A percentile compares a stretch with the other conserved stretches of the same genome.
Evolutionary conservation across 2,797 vertebrate species (phyloP).

Genomic region (Gobio occitaniae): DNA sequence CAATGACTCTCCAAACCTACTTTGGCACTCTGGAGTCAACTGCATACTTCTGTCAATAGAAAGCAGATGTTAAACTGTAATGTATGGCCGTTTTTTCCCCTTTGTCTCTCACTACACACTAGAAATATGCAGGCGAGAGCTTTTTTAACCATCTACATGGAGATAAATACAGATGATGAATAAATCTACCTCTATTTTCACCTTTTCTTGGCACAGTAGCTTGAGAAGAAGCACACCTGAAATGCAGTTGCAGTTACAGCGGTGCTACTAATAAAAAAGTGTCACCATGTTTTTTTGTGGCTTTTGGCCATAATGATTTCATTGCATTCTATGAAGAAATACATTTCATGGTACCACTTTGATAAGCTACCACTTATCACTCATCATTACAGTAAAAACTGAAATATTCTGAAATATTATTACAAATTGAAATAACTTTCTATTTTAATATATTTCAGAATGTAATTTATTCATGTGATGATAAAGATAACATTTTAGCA

Average conservation of each 20-base stretch:
- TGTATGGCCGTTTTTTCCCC: conserved; percentile 74
- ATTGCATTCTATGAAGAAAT: background rate
- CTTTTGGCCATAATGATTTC: background rate
- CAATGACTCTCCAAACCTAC: conserved; percentile 75
- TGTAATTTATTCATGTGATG: too few relatives aligned
- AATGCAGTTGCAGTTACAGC: background rate
- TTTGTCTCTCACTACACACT: conserved; percentile 54
- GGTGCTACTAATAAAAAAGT: background rate
- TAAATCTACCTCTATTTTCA: conserved; percentile 55
- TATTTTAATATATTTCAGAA: background rate
- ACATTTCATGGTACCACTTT: background rate
- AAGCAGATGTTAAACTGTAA: conserved; percentile 86
- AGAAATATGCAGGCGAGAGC: conserved; percentile 76
- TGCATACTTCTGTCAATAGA: conserved; percentile 83
- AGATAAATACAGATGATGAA: conserved; percentile 70
- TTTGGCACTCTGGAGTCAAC: conserved; percentile 78
- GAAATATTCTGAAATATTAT: background rate
- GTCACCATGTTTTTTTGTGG: background rate
- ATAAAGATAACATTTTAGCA: too few relatives aligned
- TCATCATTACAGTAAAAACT: background rate
- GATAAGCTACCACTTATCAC: background rate
- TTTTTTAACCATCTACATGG: conserved; percentile 68
- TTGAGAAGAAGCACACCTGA: conserved; percentile 20
- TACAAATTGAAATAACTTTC: background rate
- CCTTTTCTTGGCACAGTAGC: conserved; percentile 1